Evolutionary conservation across 2,888 invertebrate genomes (phyloP).

Genomic region (Cheiracanthium punctorium): DNA sequence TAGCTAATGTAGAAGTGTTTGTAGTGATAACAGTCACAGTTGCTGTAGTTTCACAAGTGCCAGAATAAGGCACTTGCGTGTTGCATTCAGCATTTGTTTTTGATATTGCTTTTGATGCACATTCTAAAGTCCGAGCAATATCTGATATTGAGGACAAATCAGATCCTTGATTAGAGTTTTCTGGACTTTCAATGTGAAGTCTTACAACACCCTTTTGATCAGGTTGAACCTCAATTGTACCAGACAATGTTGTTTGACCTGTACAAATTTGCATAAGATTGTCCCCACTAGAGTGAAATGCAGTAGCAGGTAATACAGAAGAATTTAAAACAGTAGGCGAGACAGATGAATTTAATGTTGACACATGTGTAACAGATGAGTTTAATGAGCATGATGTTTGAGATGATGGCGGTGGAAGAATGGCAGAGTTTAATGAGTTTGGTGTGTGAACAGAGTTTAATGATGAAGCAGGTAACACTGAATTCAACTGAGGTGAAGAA

Average conservation of each 20-base stretch:
- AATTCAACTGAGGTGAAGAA: conserved; percentile 18
- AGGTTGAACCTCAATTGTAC: conserved; percentile 62
- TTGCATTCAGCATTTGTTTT: conserved; percentile 69
- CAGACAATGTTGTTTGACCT: conserved; percentile 52
- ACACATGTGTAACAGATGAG: conserved; percentile 32
- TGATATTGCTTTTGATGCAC: conserved; percentile 69
- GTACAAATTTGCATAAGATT: conserved; percentile 62
- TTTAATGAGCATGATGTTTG: conserved; percentile 11
- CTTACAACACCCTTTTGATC: conserved; percentile 66
- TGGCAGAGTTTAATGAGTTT: conserved; percentile 12
- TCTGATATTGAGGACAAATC: conserved; percentile 70
- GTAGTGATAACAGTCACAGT: conserved; percentile 64
- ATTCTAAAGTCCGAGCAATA: conserved; percentile 68
- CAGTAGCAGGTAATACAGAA: conserved; percentile 31
- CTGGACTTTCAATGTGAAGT: conserved; percentile 66
- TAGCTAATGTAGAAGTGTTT: conserved; percentile 61
- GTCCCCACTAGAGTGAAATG: conserved; percentile 51
- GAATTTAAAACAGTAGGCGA: conserved; percentile 29
- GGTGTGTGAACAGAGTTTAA: conserved; percentile 17
- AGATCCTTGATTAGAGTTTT: conserved; percentile 65
- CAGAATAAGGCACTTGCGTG: conserved; percentile 59
- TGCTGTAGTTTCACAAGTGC: conserved; percentile 65
- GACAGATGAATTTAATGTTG: conserved; percentile 23
- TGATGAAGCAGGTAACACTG: conserved; percentile 12
- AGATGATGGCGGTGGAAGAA: conserved; percentile 29